A percentile compares a stretch with the other conserved stretches of the same genome.
These are phyloP conservation scores for Ictalurus punctatus DNA, from an alignment of 2,113 vertebrate species.

Conservation along the genomic window DNA sequence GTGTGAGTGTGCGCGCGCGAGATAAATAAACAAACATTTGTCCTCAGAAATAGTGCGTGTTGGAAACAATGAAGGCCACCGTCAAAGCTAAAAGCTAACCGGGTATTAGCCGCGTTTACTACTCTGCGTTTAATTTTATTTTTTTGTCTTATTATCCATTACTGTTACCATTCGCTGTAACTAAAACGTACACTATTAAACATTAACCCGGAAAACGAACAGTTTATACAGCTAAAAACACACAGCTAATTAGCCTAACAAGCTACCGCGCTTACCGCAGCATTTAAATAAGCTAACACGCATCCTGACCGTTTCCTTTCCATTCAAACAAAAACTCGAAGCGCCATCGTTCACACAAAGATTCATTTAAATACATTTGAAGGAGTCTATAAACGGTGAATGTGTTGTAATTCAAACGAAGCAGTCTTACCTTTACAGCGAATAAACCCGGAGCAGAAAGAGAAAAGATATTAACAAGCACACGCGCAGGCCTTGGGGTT, in stretches of 20 bases:
- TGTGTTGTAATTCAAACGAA: background rate
- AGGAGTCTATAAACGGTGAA: background rate
- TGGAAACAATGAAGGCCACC: conserved; percentile 9
- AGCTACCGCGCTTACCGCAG: background rate
- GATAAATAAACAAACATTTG: background rate
- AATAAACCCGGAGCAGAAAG: conserved; percentile 23
- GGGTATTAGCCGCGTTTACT: background rate
- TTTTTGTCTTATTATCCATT: background rate
- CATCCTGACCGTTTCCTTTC: background rate
- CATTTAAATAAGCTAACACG: background rate
- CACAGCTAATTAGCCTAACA: background rate
- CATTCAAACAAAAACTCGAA: too few relatives aligned
- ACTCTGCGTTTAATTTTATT: background rate
- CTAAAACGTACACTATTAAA: background rate
- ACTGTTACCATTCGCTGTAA: too few relatives aligned
- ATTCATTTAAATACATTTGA: too few relatives aligned
- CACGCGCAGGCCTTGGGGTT: conserved; percentile 70
- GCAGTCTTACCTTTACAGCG: conserved; percentile 59
- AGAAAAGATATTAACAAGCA: conserved; percentile 53
- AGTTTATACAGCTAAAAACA: background rate
- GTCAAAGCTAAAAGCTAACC: background rate
- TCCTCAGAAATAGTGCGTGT: background rate
- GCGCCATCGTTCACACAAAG: too few relatives aligned
- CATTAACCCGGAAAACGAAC: too few relatives aligned
- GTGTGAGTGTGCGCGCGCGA: background rate